These are phyloP conservation scores for Oxyteleia sp. DNA, from an alignment of 2,888 invertebrate genomes.

Conservation along the genomic window DNA sequence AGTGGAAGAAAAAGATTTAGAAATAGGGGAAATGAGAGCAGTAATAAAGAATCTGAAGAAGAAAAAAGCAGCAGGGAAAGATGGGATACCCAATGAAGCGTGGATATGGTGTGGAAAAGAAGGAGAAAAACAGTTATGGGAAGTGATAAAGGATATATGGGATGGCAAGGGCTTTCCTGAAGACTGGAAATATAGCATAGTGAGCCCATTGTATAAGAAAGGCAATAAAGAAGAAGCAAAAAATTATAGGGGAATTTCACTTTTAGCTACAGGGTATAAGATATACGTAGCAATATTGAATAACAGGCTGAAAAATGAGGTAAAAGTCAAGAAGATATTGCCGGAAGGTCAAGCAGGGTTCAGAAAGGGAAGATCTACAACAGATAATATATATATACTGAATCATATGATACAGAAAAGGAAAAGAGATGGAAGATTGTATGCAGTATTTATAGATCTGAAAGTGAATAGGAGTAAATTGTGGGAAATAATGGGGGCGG, in stretches of 20 bases:
- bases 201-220: conserved; percentile 6
- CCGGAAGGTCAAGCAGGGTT: conserved; percentile 9
- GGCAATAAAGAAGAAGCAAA: conserved; percentile 11
- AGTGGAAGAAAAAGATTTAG: neutral
- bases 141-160: conserved; percentile 1
- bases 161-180: conserved; percentile 8
- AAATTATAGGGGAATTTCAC: conserved; percentile 7
- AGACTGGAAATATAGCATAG: conserved; percentile 6
- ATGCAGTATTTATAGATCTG: neutral
- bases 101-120: conserved; percentile 2
- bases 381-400: conserved; percentile 12
- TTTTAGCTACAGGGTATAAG: conserved; percentile 7
- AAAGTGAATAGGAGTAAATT: neutral
- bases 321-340: neutral
- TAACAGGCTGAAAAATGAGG: conserved; percentile 4
- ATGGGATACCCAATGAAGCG: conserved; percentile 31
- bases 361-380: conserved; percentile 6
- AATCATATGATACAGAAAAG: conserved; percentile 1
- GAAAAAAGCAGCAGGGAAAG: conserved; percentile 29
- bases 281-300: conserved; percentile 10
- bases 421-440: neutral
- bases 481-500: too few relatives aligned
- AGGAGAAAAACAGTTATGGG: conserved; percentile 4
- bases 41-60: conserved; percentile 3
- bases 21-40: neutral